These are phyloP conservation scores for Lithophane socia DNA, from an alignment of 2,888 invertebrate genomes.

Conservation along the genomic window DNA sequence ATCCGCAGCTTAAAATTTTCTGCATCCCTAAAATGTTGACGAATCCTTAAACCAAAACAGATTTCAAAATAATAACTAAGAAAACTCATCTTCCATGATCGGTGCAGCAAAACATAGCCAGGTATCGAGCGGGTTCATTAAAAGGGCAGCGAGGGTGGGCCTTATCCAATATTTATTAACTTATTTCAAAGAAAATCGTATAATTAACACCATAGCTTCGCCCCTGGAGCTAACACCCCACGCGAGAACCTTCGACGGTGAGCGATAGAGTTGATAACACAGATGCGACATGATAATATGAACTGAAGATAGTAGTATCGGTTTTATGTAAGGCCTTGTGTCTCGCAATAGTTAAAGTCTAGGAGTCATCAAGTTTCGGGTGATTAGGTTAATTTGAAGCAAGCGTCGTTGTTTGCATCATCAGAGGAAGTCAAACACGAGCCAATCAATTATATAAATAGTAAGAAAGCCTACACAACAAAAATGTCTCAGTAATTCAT, in stretches of 20 bases:
- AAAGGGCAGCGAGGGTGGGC: slow-evolving; percentile 82
- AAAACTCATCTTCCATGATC: slow-evolving; percentile 46
- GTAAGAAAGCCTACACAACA: too few species aligned
- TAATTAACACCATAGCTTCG: slow-evolving; percentile 85
- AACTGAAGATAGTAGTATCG: background rate
- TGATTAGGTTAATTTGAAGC: too few species aligned
- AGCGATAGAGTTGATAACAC: slow-evolving; percentile 54
- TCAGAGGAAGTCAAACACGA: too few species aligned
- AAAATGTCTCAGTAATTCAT: too few species aligned
- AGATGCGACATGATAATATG: slow-evolving; percentile 53
- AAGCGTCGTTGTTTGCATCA: too few species aligned
- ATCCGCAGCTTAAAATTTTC: background rate
- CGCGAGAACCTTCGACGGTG: slow-evolving; percentile 69
- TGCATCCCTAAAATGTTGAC: background rate
- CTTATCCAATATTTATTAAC: slow-evolving; percentile 90
- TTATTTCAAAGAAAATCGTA: slow-evolving; percentile 90
- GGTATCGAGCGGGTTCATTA: slow-evolving; percentile 77
- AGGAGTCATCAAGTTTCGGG: too few species aligned
- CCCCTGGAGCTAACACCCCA: slow-evolving; percentile 71
- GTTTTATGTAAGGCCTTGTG: background rate
- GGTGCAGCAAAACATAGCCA: slow-evolving; percentile 60
- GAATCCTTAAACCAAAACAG: background rate
- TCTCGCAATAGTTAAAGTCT: too few species aligned
- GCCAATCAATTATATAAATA: too few species aligned
- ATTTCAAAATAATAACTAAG: slow-evolving; percentile 30